Conservation (phyloP, 2,888 invertebrate genomes). For the Aricia artaxerxes region DNA sequence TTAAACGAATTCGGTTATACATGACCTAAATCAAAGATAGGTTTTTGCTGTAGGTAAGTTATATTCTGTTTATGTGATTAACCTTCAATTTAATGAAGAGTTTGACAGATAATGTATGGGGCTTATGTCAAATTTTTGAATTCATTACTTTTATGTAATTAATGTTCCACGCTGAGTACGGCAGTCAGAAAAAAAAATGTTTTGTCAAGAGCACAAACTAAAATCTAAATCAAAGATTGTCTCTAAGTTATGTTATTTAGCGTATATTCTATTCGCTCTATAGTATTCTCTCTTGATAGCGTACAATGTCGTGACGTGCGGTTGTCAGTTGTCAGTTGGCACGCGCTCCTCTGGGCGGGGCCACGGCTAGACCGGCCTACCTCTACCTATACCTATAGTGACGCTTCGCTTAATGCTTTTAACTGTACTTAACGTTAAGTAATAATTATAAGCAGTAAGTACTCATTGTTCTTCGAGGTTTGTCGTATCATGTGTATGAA, state of each 20-base stretch:
- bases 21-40: too few species aligned
- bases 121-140: too few species aligned
- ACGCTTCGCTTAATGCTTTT: conserved; percentile 12
- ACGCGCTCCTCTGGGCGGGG: conserved; percentile 2
- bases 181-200: too few species aligned
- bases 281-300: background rate
- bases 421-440: background rate
- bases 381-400: background rate
- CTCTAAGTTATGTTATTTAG: background rate
- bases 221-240: too few species aligned
- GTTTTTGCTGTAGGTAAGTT: too few species aligned
- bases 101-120: too few species aligned
- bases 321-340: background rate
- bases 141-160: too few species aligned
- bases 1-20: too few species aligned
- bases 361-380: conserved; percentile 12
- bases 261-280: background rate
- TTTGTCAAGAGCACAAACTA: too few species aligned
- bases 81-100: too few species aligned
- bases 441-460: background rate
- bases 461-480: background rate
- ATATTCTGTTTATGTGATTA: too few species aligned
- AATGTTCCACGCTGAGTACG: too few species aligned
- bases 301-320: background rate
- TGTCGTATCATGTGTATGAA: background rate